Conservation (phyloP, 2,888 invertebrate genomes). For the Scrobipalpa atriplicella region DNA sequence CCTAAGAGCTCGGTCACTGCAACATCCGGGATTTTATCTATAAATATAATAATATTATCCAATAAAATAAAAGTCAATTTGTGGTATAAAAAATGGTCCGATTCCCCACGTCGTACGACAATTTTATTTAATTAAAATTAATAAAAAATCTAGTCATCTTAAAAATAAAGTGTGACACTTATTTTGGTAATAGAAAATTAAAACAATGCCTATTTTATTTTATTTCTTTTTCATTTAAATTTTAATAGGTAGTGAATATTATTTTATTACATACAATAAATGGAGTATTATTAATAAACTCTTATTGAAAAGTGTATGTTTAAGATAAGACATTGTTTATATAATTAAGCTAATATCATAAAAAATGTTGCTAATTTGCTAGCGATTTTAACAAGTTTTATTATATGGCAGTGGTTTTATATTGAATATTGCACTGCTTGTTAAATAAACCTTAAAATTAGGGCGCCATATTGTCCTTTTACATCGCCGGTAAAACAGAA, state of each 20-base stretch:
- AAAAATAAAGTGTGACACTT: conserved; percentile 28
- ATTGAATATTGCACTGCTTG: conserved; percentile 20
- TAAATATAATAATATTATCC: conserved; percentile 10
- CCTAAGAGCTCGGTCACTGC: neutral
- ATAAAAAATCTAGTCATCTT: conserved; percentile 18
- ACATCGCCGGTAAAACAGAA: neutral
- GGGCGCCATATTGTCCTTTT: neutral
- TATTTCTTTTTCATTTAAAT: conserved; percentile 1
- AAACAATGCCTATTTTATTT: neutral
- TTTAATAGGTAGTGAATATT: conserved; percentile 17
- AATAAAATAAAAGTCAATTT: conserved; percentile 2
- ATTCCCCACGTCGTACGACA: neutral
- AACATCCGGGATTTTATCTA: neutral
- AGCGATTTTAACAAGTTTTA: conserved; percentile 18
- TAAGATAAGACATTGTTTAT: neutral
- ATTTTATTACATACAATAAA: conserved; percentile 14
- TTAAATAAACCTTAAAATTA: neutral
- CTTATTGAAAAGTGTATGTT: neutral
- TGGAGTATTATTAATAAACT: conserved; percentile 14
- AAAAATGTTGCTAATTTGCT: conserved; percentile 25
- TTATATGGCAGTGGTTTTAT: conserved; percentile 21
- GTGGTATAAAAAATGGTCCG: neutral
- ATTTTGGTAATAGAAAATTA: conserved; percentile 23
- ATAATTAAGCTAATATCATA: conserved; percentile 15
- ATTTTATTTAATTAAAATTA: conserved; percentile 20